Conservation (phyloP, 2,113 vertebrate species). For the Sorex araneus region DNA sequence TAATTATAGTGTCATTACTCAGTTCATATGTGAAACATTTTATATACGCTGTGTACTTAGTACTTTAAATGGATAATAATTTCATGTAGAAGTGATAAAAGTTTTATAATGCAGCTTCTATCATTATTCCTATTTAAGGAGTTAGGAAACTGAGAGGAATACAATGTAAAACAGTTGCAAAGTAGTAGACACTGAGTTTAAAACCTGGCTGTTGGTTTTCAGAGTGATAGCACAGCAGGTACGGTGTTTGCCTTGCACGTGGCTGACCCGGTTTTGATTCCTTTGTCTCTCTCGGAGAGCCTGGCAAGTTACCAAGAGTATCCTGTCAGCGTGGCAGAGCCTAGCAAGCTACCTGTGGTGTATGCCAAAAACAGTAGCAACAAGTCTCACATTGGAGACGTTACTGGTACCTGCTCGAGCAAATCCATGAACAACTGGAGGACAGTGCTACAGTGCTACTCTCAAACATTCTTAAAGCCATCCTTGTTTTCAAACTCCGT, state of each 20-base stretch:
- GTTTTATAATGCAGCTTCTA: not conserved
- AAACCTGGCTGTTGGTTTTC: not conserved
- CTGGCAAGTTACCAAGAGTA: no score
- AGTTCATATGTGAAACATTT: not conserved
- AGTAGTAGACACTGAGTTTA: not conserved
- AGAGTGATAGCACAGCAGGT: no score
- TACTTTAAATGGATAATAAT: not conserved
- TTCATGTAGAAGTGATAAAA: conserved; percentile 1
- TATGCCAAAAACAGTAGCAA: no score
- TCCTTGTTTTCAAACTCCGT: not conserved
- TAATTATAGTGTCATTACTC: not conserved
- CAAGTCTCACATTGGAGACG: no score
- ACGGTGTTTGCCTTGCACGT: no score
- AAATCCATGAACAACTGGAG: no score
- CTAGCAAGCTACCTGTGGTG: no score
- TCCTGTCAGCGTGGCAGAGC: no score
- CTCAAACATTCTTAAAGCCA: not conserved
- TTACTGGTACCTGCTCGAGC: no score
- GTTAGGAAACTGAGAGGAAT: not conserved
- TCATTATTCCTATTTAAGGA: not conserved
- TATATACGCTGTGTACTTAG: not conserved
- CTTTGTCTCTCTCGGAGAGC: no score
- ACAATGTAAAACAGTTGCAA: not conserved
- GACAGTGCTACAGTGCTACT: no score
- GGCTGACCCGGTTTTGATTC: no score